A percentile compares a stretch with the other conserved stretches of the same genome.
phyloP scores from a whole-genome alignment of 2,888 invertebrate genomes.

The Druceiella hillmani region DNA sequence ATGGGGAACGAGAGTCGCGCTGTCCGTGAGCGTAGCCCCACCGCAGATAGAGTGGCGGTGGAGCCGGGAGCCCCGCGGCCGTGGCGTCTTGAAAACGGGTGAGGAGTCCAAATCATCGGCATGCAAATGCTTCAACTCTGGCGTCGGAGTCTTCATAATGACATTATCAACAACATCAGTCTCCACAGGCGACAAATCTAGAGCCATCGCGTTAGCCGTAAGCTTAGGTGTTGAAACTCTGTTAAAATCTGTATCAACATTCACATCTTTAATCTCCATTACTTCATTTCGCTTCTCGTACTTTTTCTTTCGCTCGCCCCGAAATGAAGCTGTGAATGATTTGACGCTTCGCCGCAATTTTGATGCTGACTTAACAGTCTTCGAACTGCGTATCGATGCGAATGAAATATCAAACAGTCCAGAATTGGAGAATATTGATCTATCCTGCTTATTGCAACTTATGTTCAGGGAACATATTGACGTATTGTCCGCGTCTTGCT shows the following conservation, averaged over 20 bases:
- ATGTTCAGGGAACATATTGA: conserved; percentile 46
- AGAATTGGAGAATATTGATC: conserved; percentile 27
- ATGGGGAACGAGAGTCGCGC: conserved; percentile 20
- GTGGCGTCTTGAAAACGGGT: conserved; percentile 42
- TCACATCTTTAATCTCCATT: conserved; percentile 39
- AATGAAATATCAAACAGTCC: conserved; percentile 50
- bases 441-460: conserved; percentile 34
- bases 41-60: conserved; percentile 41
- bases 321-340: conserved; percentile 49
- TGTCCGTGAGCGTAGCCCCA: conserved; percentile 27
- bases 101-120: conserved; percentile 43
- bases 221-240: conserved; percentile 41
- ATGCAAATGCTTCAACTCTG: conserved; percentile 27
- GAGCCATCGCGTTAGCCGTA: conserved; percentile 37
- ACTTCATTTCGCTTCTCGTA: conserved; percentile 43
- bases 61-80: conserved; percentile 30
- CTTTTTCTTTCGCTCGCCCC: conserved; percentile 49
- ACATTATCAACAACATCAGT: conserved; percentile 46
- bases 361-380: conserved; percentile 46
- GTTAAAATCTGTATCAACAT: conserved; percentile 31
- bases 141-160: conserved; percentile 31
- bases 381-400: conserved; percentile 41
- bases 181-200: conserved; percentile 45
- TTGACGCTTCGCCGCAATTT: conserved; percentile 46
- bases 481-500: conserved; percentile 43